These are phyloP conservation scores for Euproctis similis DNA, from an alignment of 2,888 invertebrate genomes.

Conservation along the genomic window DNA sequence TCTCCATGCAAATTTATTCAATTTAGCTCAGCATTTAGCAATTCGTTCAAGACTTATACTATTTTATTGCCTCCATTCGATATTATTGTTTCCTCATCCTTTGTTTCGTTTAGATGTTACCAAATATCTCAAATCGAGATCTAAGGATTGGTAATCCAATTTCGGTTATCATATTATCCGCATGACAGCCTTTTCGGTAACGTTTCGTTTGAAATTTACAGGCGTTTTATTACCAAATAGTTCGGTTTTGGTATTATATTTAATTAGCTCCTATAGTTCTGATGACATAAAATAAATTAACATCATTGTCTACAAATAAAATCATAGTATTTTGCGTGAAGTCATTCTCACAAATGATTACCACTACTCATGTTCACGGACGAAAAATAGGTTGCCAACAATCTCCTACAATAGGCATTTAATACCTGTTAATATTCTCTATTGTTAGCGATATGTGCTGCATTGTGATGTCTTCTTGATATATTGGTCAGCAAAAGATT, in stretches of 20 bases:
- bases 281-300: no score
- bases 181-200: slow-evolving; percentile 7
- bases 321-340: no score
- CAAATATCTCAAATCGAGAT: slow-evolving; percentile 1
- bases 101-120: slow-evolving; percentile 5
- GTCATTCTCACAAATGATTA: no score
- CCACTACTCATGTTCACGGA: no score
- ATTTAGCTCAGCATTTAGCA: slow-evolving; percentile 2
- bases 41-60: not conserved
- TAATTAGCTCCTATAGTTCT: no score
- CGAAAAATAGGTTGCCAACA: no score
- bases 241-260: no score
- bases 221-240: no score
- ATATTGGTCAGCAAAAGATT: slow-evolving; percentile 6
- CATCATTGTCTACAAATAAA: no score
- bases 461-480: slow-evolving; percentile 6
- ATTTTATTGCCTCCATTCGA: slow-evolving; percentile 1
- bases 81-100: slow-evolving; percentile 5
- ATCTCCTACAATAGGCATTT: no score
- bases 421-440: slow-evolving; percentile 18
- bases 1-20: slow-evolving; percentile 5
- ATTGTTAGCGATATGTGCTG: slow-evolving; percentile 16
- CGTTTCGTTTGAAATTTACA: not conserved
- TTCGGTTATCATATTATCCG: slow-evolving; percentile 7
- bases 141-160: slow-evolving; percentile 4